A percentile compares a stretch with the other conserved stretches of the same genome.
Conservation (phyloP, 1,140 invertebrate species). For the Papilio dardanus region DNA sequence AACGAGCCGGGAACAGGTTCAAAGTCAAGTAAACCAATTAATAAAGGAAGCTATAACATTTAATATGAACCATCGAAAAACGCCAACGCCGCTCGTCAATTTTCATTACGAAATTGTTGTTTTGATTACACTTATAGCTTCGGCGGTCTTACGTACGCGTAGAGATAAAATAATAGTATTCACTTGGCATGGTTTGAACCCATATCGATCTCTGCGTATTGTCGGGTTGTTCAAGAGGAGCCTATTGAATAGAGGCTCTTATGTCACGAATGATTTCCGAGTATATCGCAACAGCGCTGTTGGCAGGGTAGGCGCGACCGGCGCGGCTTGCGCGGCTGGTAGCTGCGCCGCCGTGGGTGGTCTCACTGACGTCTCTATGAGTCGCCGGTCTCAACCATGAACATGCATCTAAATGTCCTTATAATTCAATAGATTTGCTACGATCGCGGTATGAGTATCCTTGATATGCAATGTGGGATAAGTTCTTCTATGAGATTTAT, state of each 20-base stretch:
- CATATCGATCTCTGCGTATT: not conserved
- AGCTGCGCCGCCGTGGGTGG: slow-evolving; percentile 63
- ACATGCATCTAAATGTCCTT: slow-evolving; percentile 75
- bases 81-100: slow-evolving; percentile 22
- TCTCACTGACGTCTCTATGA: slow-evolving; percentile 75
- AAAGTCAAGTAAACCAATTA: slow-evolving; percentile 31
- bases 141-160: not conserved
- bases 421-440: slow-evolving; percentile 78
- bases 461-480: not conserved
- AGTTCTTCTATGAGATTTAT: not conserved
- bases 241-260: slow-evolving; percentile 28
- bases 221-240: not conserved
- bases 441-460: slow-evolving; percentile 44
- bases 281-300: slow-evolving; percentile 36
- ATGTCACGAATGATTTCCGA: slow-evolving; percentile 43
- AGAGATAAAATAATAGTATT: slow-evolving; percentile 29
- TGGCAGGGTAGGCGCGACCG: no score
- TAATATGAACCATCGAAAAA: slow-evolving; percentile 31
- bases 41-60: slow-evolving; percentile 35
- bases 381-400: slow-evolving; percentile 52
- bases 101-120: slow-evolving; percentile 33
- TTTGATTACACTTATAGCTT: slow-evolving; percentile 17
- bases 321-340: slow-evolving; percentile 35
- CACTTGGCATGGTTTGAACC: slow-evolving; percentile 1
- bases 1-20: slow-evolving; percentile 15